These are phyloP conservation scores for Mesocentrotus franciscanus DNA, from an alignment of 53 echinoderm and acorn worm species.

Conservation along the genomic window DNA sequence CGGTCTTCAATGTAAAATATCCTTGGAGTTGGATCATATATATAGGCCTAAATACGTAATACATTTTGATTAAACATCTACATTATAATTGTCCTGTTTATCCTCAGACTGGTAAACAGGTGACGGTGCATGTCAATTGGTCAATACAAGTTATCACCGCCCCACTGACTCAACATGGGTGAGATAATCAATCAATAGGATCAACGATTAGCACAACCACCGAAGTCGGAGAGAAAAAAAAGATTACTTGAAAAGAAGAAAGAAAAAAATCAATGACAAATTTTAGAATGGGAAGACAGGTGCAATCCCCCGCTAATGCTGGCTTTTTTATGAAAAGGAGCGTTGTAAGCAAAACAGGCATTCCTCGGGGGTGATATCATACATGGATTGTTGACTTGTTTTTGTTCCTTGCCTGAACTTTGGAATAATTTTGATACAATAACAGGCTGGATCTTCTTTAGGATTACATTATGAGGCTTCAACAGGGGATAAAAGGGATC, in stretches of 20 bases:
- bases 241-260: not conserved
- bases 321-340: not conserved
- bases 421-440: not conserved
- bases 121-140: constrained; percentile 25
- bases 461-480: not conserved
- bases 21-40: too few species aligned
- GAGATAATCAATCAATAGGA: not conserved
- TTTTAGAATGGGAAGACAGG: not conserved
- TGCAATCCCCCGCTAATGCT: constrained; percentile 9
- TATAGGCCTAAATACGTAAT: not conserved
- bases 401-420: not conserved
- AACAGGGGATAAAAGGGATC: not conserved
- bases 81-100: not conserved
- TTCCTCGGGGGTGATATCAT: constrained; percentile 10
- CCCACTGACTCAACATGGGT: constrained; percentile 4
- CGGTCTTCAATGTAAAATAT: too few species aligned
- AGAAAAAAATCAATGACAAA: constrained; percentile 19
- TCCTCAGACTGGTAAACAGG: not conserved
- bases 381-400: not conserved
- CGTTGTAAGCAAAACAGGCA: constrained; percentile 9
- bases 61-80: not conserved
- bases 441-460: not conserved
- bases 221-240: not conserved
- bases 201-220: not conserved
- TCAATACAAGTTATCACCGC: constrained; percentile 2